These are phyloP conservation scores for Notarius quadriscutis DNA, from an alignment of 2,113 vertebrate genomes.

Conservation along the genomic window DNA sequence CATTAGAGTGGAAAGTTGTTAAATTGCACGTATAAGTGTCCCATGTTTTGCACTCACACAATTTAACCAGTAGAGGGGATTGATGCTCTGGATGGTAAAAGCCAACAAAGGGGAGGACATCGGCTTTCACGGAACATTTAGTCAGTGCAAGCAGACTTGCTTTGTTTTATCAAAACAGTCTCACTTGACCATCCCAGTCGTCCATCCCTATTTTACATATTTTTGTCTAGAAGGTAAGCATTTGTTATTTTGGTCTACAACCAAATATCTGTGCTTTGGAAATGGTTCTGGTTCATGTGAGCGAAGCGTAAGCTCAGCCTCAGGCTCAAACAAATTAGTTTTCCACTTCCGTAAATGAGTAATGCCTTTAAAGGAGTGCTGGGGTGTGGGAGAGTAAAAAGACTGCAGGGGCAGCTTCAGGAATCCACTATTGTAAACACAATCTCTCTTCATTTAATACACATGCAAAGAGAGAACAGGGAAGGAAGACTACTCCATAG, in stretches of 20 bases:
- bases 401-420: conserved; percentile 28
- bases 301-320: conserved; percentile 45
- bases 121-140: conserved; percentile 27
- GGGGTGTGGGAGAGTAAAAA: conserved; percentile 34
- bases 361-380: conserved; percentile 48
- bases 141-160: conserved; percentile 10
- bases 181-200: conserved; percentile 9
- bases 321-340: conserved; percentile 44
- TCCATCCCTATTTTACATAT: conserved; percentile 22
- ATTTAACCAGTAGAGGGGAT: conserved; percentile 73
- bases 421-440: conserved; percentile 41
- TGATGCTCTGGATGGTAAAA: conserved; percentile 54
- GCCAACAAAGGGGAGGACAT: not conserved
- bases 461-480: conserved; percentile 34
- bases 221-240: conserved; percentile 22
- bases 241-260: conserved; percentile 50
- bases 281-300: conserved; percentile 36
- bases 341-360: conserved; percentile 41
- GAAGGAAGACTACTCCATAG: not conserved
- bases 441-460: conserved; percentile 49
- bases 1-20: not conserved
- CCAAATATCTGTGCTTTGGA: conserved; percentile 11
- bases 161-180: not conserved
- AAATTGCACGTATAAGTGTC: not conserved
- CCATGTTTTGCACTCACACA: conserved; percentile 45